These are phyloP conservation scores for Ramazzottius varieornatus DNA, from an alignment of 2,888 invertebrate species.

Conservation along the genomic window DNA sequence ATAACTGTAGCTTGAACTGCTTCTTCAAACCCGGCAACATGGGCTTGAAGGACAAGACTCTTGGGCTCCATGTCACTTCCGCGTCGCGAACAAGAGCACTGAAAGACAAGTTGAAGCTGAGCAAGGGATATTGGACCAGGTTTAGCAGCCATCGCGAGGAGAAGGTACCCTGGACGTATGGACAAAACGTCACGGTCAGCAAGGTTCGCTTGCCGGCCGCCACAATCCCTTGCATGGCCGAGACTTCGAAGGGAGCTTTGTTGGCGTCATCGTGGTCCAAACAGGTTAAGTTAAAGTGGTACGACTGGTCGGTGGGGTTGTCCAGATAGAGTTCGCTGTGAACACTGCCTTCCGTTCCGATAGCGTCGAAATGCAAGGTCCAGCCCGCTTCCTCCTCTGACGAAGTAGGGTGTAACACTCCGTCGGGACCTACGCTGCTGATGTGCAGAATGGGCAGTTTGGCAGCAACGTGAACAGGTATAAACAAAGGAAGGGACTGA, in stretches of 20 bases:
- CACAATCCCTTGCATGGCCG: not conserved
- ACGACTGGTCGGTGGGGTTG: not conserved
- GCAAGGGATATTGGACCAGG: not conserved
- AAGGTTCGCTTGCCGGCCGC: not conserved
- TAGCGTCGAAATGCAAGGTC: not conserved
- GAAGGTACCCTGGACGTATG: not conserved
- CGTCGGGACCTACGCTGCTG: too few relatives aligned
- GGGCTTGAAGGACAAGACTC: not conserved
- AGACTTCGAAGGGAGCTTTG: not conserved
- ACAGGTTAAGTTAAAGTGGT: not conserved
- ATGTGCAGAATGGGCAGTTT: not conserved
- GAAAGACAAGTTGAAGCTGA: not conserved
- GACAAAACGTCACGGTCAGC: not conserved
- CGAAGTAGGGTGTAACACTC: too few relatives aligned
- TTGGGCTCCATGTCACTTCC: not conserved
- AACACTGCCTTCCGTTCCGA: not conserved
- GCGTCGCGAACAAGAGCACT: not conserved
- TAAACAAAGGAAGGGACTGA: not conserved
- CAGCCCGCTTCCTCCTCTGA: too few relatives aligned
- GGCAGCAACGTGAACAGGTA: not conserved
- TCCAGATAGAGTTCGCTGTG: not conserved
- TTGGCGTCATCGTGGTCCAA: not conserved
- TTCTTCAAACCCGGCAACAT: not conserved
- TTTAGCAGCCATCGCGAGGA: not conserved
- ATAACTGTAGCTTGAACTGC: not conserved